Conservation (phyloP, 2,113 vertebrate genomes). For the Galbula dea region DNA sequence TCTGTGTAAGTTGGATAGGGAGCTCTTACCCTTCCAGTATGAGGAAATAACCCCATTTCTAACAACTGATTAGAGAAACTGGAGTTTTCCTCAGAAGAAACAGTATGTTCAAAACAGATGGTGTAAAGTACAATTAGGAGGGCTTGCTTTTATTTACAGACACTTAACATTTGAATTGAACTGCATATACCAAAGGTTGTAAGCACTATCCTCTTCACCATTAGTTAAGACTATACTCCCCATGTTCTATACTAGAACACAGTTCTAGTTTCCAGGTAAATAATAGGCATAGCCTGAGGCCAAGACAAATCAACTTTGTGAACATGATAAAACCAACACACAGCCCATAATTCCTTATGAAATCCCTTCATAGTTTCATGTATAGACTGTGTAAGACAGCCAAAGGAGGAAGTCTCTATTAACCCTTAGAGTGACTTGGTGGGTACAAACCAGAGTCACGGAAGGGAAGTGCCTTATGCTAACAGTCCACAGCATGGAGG, state of each 20-base stretch:
- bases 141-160: background rate
- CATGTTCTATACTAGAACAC: background rate
- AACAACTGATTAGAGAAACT: background rate
- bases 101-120: background rate
- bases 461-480: background rate
- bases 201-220: background rate
- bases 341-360: background rate
- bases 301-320: background rate
- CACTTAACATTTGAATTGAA: background rate
- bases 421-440: background rate
- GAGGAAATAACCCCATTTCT: background rate
- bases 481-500: accelerated
- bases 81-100: background rate
- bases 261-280: background rate
- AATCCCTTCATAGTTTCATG: background rate
- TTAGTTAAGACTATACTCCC: background rate
- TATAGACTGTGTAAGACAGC: background rate
- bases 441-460: background rate
- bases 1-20: background rate
- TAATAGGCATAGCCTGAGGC: background rate
- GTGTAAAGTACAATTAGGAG: background rate
- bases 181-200: background rate
- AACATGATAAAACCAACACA: background rate
- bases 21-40: background rate
- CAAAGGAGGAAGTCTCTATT: background rate